Base-by-base conservation (phyloP, 2,113 vertebrate genomes). In the Pitta sordida region DNA sequence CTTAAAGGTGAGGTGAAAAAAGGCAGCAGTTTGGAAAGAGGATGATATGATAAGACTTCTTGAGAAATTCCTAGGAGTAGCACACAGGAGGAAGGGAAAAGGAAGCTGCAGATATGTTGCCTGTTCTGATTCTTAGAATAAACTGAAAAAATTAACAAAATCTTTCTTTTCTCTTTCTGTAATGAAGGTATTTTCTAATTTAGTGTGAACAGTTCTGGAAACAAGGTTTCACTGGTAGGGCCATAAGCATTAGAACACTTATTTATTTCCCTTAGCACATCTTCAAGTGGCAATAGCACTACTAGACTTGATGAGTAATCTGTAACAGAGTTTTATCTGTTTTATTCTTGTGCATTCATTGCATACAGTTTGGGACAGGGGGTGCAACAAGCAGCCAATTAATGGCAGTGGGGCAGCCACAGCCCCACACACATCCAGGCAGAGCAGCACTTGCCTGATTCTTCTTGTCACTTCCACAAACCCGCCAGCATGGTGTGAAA, bases 381-480 rank as follows among this genome's bases (percentile, higher is more conserved):
- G 0, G 20, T 71, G 62, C 58, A 32, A 52, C 1, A n/a, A 89
- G 44, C 34, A 37, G 34, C 1, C 3, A 11, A 15, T n/a, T 23
- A 30, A 18, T 3, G 9, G 69, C 75, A 84, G 62, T 27, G 1
- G 23, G 39, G 69, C 78, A 79, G 87, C 56, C 65, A 15, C 39
- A 84, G 74, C 62, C 48, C 84, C 1, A 1, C 3, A 2, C 69
- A 86, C 53, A 32, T 21, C 68, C 84, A 75, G 36, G 48, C 81
- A 39, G 36, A 92, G 70, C 56, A 36, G 74, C 52, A 68, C 1
- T 0, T 2, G 2, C 11, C 0, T 71, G 46, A 13, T 59, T 89
- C 91, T 67, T 91, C 52, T 36, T 75, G 48, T 68, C 65, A 46
- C 65, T 92, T 89, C 53, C 65, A 78, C 62, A 78, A 78, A 34